Conservation (phyloP, 2,797 vertebrate species). For the Gymnoscopelus braueri region DNA sequence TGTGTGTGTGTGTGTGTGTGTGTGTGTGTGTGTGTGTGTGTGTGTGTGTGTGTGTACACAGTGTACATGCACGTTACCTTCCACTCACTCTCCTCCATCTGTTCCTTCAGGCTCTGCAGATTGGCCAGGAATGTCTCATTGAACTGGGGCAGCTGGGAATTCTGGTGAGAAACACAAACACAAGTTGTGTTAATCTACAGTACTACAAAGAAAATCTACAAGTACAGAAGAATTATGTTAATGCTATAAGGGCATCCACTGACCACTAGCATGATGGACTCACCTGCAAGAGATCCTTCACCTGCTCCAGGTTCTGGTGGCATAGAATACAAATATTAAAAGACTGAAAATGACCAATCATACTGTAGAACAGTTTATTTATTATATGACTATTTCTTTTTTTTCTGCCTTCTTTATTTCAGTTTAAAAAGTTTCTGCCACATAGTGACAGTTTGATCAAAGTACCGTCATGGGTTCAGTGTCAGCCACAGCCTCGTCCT, state of each 20-base stretch:
- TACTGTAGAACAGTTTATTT: background rate
- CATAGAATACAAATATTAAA: background rate
- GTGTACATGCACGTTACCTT: constrained; percentile 70
- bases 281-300: constrained; percentile 87
- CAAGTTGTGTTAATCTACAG: background rate
- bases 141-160: constrained; percentile 80
- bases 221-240: no score
- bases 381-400: no score
- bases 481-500: constrained; percentile 1
- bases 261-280: constrained; percentile 6
- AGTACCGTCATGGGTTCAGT: no score
- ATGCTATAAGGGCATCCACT: no score
- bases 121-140: constrained; percentile 81
- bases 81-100: constrained; percentile 79
- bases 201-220: no score
- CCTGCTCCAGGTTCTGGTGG: constrained; percentile 74
- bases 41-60: no score
- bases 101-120: constrained; percentile 76
- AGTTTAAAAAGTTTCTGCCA: background rate
- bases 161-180: constrained; percentile 39
- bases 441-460: background rate
- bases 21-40: background rate
- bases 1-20: background rate
- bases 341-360: background rate
- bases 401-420: background rate